A percentile compares a stretch with the other conserved stretches of the same genome.
phyloP scores from a whole-genome alignment of 1,140 invertebrate genomes.

The Samia ricini region DNA sequence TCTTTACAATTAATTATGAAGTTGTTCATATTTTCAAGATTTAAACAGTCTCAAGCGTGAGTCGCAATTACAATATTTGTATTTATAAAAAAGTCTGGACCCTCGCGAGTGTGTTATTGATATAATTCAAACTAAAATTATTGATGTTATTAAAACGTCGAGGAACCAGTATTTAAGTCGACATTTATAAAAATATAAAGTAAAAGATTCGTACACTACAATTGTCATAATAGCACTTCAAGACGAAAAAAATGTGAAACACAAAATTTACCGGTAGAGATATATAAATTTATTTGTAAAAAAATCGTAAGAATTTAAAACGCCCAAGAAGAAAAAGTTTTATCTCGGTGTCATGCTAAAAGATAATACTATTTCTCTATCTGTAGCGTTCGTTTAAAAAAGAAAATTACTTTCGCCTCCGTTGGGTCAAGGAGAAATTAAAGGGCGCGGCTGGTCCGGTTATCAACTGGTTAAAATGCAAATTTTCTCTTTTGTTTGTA shows the following conservation, averaged over 20 bases:
- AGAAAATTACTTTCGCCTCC: conserved; percentile 46
- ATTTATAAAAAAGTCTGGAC: too few species aligned
- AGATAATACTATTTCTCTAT: conserved; percentile 43
- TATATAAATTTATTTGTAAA: neutral
- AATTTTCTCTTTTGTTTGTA: conserved; percentile 68
- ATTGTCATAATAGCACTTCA: neutral
- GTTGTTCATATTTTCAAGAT: too few species aligned
- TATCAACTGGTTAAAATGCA: conserved; percentile 72
- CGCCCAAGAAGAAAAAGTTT: conserved; percentile 30
- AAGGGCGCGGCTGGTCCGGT: conserved; percentile 43
- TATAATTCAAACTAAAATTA: too few species aligned
- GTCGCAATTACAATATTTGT: too few species aligned
- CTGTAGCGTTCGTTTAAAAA: conserved; percentile 32
- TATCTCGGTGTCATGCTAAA: conserved; percentile 33
- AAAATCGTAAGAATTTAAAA: neutral
- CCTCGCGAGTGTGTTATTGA: too few species aligned
- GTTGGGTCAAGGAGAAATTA: conserved; percentile 45
- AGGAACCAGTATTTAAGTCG: too few species aligned
- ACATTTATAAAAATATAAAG: too few species aligned
- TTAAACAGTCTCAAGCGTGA: too few species aligned
- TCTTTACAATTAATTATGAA: too few species aligned
- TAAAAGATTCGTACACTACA: neutral
- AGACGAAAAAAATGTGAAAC: neutral
- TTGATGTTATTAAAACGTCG: too few species aligned
- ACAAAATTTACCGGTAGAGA: neutral